Conservation (phyloP, 1,140 invertebrate species). For the Pentalonia nigronervosa region DNA sequence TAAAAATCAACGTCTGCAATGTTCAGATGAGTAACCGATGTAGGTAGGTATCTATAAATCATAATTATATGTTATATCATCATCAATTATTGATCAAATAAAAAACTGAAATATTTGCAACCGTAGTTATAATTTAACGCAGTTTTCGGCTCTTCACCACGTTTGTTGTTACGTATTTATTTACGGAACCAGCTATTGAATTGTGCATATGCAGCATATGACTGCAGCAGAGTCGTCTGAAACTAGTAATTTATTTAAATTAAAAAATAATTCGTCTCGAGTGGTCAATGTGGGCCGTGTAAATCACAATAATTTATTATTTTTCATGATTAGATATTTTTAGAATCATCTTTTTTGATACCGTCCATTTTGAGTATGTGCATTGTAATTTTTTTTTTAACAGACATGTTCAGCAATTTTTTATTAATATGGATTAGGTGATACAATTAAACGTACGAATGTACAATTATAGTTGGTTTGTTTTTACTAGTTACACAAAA, state of each 20-base stretch:
- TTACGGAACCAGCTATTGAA: neutral
- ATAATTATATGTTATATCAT: neutral
- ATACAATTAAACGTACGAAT: neutral
- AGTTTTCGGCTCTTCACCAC: neutral
- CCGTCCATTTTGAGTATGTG: too few relatives aligned
- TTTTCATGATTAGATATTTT: too few relatives aligned
- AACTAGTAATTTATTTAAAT: neutral
- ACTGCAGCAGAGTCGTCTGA: neutral
- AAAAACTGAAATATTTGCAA: neutral
- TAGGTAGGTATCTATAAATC: neutral
- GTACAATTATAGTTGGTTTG: neutral
- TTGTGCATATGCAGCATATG: neutral
- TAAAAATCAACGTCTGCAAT: neutral
- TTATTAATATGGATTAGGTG: neutral
- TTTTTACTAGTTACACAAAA: neutral
- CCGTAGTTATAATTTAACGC: neutral
- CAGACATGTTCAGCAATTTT: neutral
- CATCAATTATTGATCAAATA: neutral
- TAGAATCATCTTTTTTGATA: too few relatives aligned
- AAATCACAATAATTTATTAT: neutral
- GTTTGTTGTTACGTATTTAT: neutral
- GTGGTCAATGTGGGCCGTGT: neutral
- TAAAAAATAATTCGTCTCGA: neutral
- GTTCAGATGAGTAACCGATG: neutral
- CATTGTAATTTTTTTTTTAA: neutral